Conservation (phyloP, 2,888 invertebrate species). For the Xanthostigma xanthostigma region DNA sequence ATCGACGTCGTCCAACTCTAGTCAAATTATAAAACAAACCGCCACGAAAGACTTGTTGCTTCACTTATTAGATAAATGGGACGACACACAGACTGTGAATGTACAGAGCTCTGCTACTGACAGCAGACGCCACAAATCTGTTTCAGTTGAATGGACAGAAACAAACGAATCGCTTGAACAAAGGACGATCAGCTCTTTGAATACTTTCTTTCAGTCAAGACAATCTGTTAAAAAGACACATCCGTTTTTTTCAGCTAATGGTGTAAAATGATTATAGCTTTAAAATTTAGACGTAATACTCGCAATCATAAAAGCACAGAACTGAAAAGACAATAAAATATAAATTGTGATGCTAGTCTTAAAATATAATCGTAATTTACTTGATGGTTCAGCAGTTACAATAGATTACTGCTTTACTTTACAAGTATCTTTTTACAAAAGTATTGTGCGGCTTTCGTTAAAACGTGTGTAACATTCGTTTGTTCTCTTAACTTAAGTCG, state of each 20-base stretch:
- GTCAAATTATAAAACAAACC: constrained; percentile 36
- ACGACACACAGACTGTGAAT: constrained; percentile 34
- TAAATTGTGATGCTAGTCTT: too few relatives aligned
- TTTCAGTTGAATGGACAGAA: constrained; percentile 62
- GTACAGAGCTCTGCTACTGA: background rate
- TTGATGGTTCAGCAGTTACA: too few relatives aligned
- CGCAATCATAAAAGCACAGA: constrained; percentile 5
- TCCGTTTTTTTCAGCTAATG: constrained; percentile 20
- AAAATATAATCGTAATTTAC: too few relatives aligned
- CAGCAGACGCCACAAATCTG: constrained; percentile 49
- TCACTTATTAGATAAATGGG: constrained; percentile 63
- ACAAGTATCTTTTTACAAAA: too few relatives aligned
- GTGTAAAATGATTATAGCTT: constrained; percentile 8
- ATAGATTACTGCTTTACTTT: too few relatives aligned
- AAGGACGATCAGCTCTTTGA: constrained; percentile 64
- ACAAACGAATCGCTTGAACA: constrained; percentile 53
- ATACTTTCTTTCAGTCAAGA: constrained; percentile 56
- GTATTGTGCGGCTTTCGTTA: too few relatives aligned
- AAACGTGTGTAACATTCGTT: too few relatives aligned
- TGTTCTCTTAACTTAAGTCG: too few relatives aligned
- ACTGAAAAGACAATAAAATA: too few relatives aligned
- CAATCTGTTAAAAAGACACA: constrained; percentile 25
- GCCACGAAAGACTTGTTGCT: constrained; percentile 63
- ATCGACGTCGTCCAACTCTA: background rate
- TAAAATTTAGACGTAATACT: constrained; percentile 3